Evolutionary conservation across 2,113 vertebrate genomes (phyloP), one percentile per base, ranked within the genome.

Genomic region (Aspiorhynchus laticeps): DNA sequence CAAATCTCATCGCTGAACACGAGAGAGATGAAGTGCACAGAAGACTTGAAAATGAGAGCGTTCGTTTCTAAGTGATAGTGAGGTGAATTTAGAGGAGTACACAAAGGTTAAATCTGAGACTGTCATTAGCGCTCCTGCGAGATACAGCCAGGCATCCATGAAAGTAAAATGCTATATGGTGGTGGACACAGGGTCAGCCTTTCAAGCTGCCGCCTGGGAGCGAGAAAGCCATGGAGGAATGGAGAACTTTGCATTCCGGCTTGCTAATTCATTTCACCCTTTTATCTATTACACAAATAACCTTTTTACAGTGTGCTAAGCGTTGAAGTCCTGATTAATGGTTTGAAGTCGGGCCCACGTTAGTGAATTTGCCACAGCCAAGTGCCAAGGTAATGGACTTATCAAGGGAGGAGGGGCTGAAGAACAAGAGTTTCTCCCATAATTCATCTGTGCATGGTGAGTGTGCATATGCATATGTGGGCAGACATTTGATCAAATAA

Each of bases 241-340:
- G 67, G n/a, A 31, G 48, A 79, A 41, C 71, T 85, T 53, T 84
- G 24, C 78, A 85, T 53, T 48, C 61, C 59, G n/a, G 41, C 56
- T 36, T 31, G 69, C 33, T 88, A 90, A 91, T 89, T 86, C 65
- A 88, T 83, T 84, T 87, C 76, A 87, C 80, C 78, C 73, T 78
- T 87, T 87, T 87, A 87, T 88, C 84, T 89, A 88, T 88, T 87
- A 83, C 69, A 73, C 76, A 69, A 88, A 90, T 86, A 90, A 85
- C 82, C 82, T 82, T 88, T 89, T 90, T 86, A 87, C 79, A 24
- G 51, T 53, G 48, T 21, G 33, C 36, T 84, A 84, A 74, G 28
- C 17, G 77, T 51, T 74, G n/a, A 88, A 87, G 78, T 73, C 75
- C 65, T 87, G 88, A 86, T 89, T 85, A 88, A 89, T 86, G 36